Base-by-base conservation (phyloP, 2,888 invertebrate genomes). In the Apeira syringaria region DNA sequence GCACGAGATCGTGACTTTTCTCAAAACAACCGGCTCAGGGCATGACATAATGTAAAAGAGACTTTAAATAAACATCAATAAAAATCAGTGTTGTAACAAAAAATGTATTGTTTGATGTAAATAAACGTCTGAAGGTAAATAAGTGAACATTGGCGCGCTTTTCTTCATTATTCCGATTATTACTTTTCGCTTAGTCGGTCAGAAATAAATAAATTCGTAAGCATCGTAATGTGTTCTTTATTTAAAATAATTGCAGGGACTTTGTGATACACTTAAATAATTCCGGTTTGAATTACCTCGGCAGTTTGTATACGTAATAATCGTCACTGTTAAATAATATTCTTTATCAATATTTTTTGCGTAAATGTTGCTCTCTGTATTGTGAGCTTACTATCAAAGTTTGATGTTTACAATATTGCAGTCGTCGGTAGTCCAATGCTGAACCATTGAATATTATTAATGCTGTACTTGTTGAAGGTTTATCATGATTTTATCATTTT, bases 11-110 rank as follows among this genome's bases (percentile, higher is more conserved):
- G 88, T 89, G 88, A 86, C 86, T 86, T 85, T 76, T 68, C 51
- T 64, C 72, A 86, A 86, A 88, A 89, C 88, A 87, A 73, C 66
- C 56, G 86, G 80, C 74, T 89, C 74, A 80, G 15, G 47, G 44
- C 42, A 58, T 61, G 74, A 74, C 69, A 61, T 61, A 72, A 56
- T 57, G 62, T 65, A 77, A 74, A 79, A 53, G 47, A 59, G 67
- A 72, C 72, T 74, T 71, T 61, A 72, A 74, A 79, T 73, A 78
- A 78, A 80, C 68, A 75, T 52, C 50, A 67, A 64, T 72, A 74
- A 74, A 74, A 70, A 66, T 57, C 50, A 25, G 59, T 42, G 54
- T 51, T 58, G 56, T 56, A 61, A 61, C 54, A 47, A 60, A 64
- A 64, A 56, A 51, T 51, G 51, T 63, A 62, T 65, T 75, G 65